Evolutionary conservation across 1,140 invertebrate genomes (phyloP), one percentile per base, ranked within the genome.

Genomic region (Musca domestica): DNA sequence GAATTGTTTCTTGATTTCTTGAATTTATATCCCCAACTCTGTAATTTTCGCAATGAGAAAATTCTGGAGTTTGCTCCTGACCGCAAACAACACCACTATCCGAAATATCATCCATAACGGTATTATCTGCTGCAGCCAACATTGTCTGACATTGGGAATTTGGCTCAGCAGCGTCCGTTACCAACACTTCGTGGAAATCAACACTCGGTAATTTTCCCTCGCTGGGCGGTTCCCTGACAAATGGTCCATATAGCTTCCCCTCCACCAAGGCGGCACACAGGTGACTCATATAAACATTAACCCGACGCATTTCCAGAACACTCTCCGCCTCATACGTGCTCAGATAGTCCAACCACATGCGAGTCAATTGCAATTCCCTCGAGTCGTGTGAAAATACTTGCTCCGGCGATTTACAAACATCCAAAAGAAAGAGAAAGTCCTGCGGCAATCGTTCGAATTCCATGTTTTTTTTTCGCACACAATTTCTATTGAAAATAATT

Each of bases 201-300:
- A 73, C 58, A 73, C 69, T 70, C 20, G 27, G 27, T 1, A 79
- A 34, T 19, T 70, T 63, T 19, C 41, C 65, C 23, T 27, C 41
- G 7, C 25, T 58, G 2, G 67, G 71, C 6, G 77, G 75, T 5
- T 58, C 20, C 20, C 71, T 22, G 1, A 23, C 22, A 23, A 25
- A 79, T 68, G 23, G 77, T 51, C 74, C 77, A 9, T 66, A 52
- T 3, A 79, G 23, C 3, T 70, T 47, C 9, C 65, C 63, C 22
- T 75, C 68, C 19, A 75, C 75, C 9, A 79, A 48, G 34, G 73
- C 76, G 0, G 74, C 71, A 1, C 69, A 72, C n/a, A 79, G 41
- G 47, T 75, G 66, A 12, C 77, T 79, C 71, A 79, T 77, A 25
- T 77, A 79, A 0, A 63, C 52, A 34, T 76, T 74, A 0, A 74